Evolutionary conservation across 2,888 invertebrate genomes (phyloP).

Genomic region (Pseudococcus longispinus): DNA sequence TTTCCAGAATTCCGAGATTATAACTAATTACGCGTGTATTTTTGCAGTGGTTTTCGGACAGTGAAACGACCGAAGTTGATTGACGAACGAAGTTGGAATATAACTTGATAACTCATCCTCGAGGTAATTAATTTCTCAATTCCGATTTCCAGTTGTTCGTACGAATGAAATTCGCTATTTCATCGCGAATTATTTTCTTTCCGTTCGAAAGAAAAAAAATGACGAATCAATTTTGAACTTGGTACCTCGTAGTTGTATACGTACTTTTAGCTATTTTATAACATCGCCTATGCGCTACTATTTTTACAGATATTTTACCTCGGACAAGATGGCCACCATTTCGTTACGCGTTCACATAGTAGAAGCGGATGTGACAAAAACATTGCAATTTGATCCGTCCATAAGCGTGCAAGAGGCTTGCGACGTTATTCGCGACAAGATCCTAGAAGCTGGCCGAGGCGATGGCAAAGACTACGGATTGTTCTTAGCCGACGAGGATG

Average conservation of each 20-base stretch:
- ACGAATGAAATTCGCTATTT: background rate
- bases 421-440: conserved; percentile 92
- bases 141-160: background rate
- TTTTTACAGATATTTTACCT: background rate
- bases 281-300: background rate
- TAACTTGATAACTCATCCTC: background rate
- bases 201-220: too few relatives aligned
- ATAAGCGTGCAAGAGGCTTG: conserved; percentile 96
- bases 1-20: background rate
- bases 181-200: too few relatives aligned
- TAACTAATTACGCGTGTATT: background rate
- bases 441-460: conserved; percentile 85
- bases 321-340: conserved; percentile 70
- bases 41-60: background rate
- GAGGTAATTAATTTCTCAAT: background rate
- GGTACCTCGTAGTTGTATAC: too few relatives aligned
- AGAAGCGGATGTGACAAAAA: conserved; percentile 90
- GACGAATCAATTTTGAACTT: too few relatives aligned
- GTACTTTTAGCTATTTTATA: background rate
- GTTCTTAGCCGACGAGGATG: conserved; percentile 95
- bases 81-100: background rate
- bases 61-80: background rate
- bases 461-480: conserved; percentile 96
- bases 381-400: conserved; percentile 96
- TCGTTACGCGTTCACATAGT: conserved; percentile 87